Evolutionary conservation across 2,797 vertebrate genomes (phyloP).

Genomic region (Harpagifer antarcticus): DNA sequence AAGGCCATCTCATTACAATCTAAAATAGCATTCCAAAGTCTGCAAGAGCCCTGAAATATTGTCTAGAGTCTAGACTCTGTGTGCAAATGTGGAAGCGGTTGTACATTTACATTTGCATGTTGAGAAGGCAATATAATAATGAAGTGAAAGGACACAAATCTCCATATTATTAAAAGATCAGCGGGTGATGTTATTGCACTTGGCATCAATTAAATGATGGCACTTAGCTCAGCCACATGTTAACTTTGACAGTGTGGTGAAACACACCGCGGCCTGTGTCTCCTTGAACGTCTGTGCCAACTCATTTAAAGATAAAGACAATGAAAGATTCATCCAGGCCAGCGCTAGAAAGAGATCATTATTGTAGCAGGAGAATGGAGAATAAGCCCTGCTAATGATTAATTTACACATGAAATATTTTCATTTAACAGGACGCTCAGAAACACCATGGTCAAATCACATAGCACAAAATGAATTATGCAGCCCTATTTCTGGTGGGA

Average conservation of each 20-base stretch:
- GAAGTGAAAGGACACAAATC: constrained; percentile 66
- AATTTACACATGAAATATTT: constrained; percentile 82
- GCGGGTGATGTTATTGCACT: constrained; percentile 71
- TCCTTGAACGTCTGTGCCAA: constrained; percentile 63
- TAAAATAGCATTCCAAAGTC: constrained; percentile 64
- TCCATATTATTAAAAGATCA: constrained; percentile 76
- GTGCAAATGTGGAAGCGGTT: constrained; percentile 17
- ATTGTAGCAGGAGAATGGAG: constrained; percentile 66
- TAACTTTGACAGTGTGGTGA: constrained; percentile 67
- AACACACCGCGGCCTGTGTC: constrained; percentile 47
- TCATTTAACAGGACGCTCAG: constrained; percentile 73
- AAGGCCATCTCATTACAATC: constrained; percentile 76
- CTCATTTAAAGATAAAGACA: constrained; percentile 76
- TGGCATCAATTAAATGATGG: constrained; percentile 76
- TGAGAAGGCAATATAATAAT: constrained; percentile 64
- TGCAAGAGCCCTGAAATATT: constrained; percentile 57
- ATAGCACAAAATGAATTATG: constrained; percentile 70
- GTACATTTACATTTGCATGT: constrained; percentile 64
- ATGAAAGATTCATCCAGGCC: constrained; percentile 75
- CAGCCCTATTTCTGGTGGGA: constrained; percentile 62
- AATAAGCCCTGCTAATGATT: constrained; percentile 75
- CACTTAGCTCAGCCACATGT: constrained; percentile 75
- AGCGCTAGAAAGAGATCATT: constrained; percentile 68
- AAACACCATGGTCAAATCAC: constrained; percentile 72
- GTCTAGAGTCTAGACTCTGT: constrained; percentile 51